Evolutionary conservation across 2,888 invertebrate genomes (phyloP), one percentile per base, ranked within the genome.

Genomic region (Phrixothrix hirtus): DNA sequence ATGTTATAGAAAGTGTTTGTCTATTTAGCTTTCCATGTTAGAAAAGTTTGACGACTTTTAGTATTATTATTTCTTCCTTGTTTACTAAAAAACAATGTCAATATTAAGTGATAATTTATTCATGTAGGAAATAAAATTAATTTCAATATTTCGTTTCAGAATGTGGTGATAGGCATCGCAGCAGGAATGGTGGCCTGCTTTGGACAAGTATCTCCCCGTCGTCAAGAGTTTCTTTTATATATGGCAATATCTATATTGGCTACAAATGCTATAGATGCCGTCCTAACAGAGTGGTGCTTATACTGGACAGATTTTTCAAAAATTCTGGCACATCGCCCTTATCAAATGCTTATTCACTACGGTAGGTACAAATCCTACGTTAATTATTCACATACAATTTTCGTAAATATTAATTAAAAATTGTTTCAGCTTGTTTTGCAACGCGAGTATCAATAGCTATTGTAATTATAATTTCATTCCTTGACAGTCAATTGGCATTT

Each of bases 231-330:
- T n/a, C 68, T 79, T 13, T 72, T 79, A 34, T 78, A 76, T 62
- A 67, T 79, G 63, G 74, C 78, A 77, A 65, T 81, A 75, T 71
- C 79, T 69, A 76, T 84, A 75, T 63, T 77, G 69, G 71, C 81
- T 77, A 72, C 83, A 75, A 72, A 74, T 66, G 61, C 73, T 66
- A 65, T 81, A 71, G 77, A 85, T 77, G 75, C 84, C 38, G 71
- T 79, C 49, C 61, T 79, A 12, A 74, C 74, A 34, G 79, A 79
- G 66, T 79, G 78, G 76, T 69, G 73, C 50, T 73, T 78, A 55
- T 75, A 76, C 64, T 70, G 71, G 44, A 64, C 68, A 21, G 70
- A 73, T 55, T 65, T 73, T 61, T 60, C 67, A 11, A 67, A 65
- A 57, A 52, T 73, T 36, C 49, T 70, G 31, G 64, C 64, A 46